Conservation (phyloP, 2,113 vertebrate genomes). For the Lates calcarifer region DNA sequence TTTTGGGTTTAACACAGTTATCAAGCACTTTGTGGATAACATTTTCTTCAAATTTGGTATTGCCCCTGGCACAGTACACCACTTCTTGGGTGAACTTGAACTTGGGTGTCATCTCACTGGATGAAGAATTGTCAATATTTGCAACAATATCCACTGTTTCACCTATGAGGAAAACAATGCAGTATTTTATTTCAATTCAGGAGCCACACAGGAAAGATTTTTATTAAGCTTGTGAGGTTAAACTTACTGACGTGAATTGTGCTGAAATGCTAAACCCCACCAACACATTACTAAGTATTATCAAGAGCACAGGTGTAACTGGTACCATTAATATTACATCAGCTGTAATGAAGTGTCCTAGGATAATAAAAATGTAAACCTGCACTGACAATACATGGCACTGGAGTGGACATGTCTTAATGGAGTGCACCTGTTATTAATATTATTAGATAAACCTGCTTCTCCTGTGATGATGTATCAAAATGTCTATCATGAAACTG, state of each 20-base stretch:
- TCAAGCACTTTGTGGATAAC: conserved; percentile 62
- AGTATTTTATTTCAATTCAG: background rate
- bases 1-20: conserved; percentile 46
- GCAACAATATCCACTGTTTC: conserved; percentile 66
- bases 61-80: conserved; percentile 53
- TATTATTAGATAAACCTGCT: background rate
- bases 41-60: conserved; percentile 14
- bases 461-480: background rate
- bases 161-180: conserved; percentile 63
- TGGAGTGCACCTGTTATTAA: background rate
- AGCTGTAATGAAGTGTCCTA: background rate
- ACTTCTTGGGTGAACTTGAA: conserved; percentile 66
- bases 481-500: background rate
- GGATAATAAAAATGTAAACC: background rate
- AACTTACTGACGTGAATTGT: background rate
- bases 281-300: background rate
- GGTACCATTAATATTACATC: background rate
- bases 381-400: background rate
- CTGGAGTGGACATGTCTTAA: background rate
- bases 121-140: conserved; percentile 77
- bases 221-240: too few species aligned
- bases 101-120: conserved; percentile 76
- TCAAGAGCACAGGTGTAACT: background rate
- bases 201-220: background rate
- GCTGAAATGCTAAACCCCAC: background rate